A percentile compares a stretch with the other conserved stretches of the same genome.
Conservation (phyloP, 2,888 invertebrate species). For the Drosophila anceps region DNA sequence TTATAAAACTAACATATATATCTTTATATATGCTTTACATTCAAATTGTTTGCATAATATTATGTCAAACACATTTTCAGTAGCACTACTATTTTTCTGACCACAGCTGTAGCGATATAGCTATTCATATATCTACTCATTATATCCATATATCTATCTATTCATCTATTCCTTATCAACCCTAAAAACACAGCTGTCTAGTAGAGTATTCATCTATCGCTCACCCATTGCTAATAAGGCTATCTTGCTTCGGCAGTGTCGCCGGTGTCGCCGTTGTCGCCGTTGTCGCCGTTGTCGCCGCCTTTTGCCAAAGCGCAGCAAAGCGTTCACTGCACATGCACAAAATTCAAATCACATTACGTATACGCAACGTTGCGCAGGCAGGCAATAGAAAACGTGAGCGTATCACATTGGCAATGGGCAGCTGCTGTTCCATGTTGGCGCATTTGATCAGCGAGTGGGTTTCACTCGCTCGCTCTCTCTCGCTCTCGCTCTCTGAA, state of each 20-base stretch:
- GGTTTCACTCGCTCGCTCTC: background rate
- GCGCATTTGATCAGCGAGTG: conserved; percentile 6
- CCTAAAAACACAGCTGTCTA: too few species aligned
- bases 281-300: conserved; percentile 38
- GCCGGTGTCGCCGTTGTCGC: conserved; percentile 40
- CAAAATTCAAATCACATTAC: conserved; percentile 77
- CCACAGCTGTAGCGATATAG: too few species aligned
- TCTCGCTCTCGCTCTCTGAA: conserved; percentile 6
- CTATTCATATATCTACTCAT: too few species aligned
- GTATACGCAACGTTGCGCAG: conserved; percentile 73
- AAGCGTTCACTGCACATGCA: conserved; percentile 65
- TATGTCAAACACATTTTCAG: too few species aligned
- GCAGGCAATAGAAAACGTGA: conserved; percentile 65
- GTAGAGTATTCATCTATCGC: background rate
- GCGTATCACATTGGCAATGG: conserved; percentile 48
- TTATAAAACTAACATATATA: too few species aligned
- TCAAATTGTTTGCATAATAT: too few species aligned
- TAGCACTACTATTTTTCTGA: too few species aligned
- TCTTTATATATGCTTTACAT: too few species aligned
- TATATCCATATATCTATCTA: background rate
- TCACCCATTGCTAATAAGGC: background rate
- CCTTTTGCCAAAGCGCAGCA: conserved; percentile 49
- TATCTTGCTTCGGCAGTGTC: conserved; percentile 1
- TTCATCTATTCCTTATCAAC: background rate
- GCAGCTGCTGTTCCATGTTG: conserved; percentile 10